These are phyloP conservation scores for Chromoteleia sp. DNA, from an alignment of 2,888 invertebrate genomes.

Conservation along the genomic window DNA sequence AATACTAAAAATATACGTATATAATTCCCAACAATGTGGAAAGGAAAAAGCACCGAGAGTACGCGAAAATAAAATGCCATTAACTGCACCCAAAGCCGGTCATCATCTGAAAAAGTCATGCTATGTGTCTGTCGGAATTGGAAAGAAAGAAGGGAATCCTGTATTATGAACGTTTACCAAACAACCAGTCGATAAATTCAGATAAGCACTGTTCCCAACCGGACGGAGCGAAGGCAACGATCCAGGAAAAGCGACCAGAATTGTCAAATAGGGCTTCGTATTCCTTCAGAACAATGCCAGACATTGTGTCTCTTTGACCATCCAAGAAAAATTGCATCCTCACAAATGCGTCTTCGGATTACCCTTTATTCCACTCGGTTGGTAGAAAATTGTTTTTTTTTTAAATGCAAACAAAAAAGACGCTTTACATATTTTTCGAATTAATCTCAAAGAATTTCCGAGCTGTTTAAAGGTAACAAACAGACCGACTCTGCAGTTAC, in stretches of 20 bases:
- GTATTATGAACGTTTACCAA: conserved; percentile 39
- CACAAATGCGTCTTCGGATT: conserved; percentile 33
- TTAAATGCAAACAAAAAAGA: conserved; percentile 37
- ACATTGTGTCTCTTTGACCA: conserved; percentile 30
- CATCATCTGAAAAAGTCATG: conserved; percentile 32
- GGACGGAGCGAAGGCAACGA: conserved; percentile 39
- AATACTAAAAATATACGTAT: conserved; percentile 4
- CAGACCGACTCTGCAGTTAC: conserved; percentile 1
- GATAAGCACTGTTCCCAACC: conserved; percentile 40
- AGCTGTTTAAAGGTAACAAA: not conserved
- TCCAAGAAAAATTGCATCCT: conserved; percentile 40
- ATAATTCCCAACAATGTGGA: conserved; percentile 1
- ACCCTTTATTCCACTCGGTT: conserved; percentile 33
- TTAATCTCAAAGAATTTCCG: conserved; percentile 1
- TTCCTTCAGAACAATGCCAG: conserved; percentile 47
- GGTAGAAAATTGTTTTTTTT: conserved; percentile 27
- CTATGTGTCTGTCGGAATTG: conserved; percentile 29
- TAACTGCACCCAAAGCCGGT: conserved; percentile 36
- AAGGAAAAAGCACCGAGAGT: not conserved
- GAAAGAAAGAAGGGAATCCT: conserved; percentile 37
- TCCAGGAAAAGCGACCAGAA: conserved; percentile 51
- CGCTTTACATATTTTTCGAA: conserved; percentile 13
- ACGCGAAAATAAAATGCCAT: conserved; percentile 36
- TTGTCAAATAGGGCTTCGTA: conserved; percentile 44
- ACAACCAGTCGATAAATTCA: conserved; percentile 54